Percentiles rank a stretch among this genome's conserved stretches.
Conservation (phyloP, 2,113 vertebrate species). For the Melanerpes formicivorus region DNA sequence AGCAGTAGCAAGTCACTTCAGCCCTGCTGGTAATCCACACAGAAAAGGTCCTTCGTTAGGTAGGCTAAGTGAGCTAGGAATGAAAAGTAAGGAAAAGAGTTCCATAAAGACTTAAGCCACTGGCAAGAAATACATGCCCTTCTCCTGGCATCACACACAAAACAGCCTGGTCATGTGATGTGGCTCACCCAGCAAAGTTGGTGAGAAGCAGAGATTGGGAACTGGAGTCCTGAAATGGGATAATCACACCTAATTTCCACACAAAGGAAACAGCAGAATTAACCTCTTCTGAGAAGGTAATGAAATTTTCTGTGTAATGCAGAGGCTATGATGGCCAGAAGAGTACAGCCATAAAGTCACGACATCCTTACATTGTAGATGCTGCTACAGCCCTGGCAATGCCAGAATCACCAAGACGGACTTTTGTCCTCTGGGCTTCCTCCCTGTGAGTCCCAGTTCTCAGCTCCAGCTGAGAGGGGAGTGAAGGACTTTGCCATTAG, state of each 20-base stretch:
- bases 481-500: not conserved
- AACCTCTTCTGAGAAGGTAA: not conserved
- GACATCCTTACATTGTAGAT: rapidly evolving
- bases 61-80: not conserved
- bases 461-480: not conserved
- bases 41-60: not conserved
- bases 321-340: not conserved
- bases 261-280: not conserved
- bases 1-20: not conserved
- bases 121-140: not conserved
- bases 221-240: not conserved
- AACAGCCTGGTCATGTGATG: rapidly evolving
- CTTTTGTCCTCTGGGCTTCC: not conserved
- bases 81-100: not conserved
- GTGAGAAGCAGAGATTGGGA: not conserved
- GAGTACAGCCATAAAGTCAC: not conserved
- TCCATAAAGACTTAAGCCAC: not conserved
- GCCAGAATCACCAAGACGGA: not conserved
- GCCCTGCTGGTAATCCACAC: rapidly evolving
- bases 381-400: not conserved
- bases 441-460: not conserved
- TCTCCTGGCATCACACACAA: not conserved
- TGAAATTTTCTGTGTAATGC: not conserved
- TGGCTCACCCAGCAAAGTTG: not conserved
- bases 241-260: not conserved